Evolutionary conservation across 2,797 vertebrate species (phyloP).

Genomic region (Sebastes elongatus): DNA sequence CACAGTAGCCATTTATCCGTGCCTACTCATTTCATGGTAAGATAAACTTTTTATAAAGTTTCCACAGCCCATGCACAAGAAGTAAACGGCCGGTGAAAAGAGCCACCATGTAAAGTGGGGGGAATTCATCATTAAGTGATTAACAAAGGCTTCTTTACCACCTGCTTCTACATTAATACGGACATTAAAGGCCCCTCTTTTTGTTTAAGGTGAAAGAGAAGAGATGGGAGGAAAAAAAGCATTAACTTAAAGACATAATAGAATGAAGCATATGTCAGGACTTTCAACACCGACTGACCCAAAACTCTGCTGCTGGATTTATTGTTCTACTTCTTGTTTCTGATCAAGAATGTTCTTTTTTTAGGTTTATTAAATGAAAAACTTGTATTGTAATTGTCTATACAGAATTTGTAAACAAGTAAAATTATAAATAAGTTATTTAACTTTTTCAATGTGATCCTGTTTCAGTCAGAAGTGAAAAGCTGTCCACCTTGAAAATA

Average conservation of each 20-base stretch:
- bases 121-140: constrained; percentile 87
- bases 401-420: constrained; percentile 29
- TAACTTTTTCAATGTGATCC: background rate
- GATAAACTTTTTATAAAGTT: constrained; percentile 87
- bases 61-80: constrained; percentile 76
- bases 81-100: constrained; percentile 81
- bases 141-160: constrained; percentile 86
- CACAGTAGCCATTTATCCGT: constrained; percentile 82
- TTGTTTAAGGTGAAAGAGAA: constrained; percentile 67
- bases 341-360: background rate
- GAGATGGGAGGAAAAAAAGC: constrained; percentile 54
- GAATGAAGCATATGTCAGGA: constrained; percentile 38
- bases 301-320: background rate
- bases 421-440: background rate
- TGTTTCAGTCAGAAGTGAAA: background rate
- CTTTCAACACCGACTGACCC: constrained; percentile 9
- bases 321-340: background rate
- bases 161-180: constrained; percentile 85
- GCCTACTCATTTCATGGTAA: constrained; percentile 87
- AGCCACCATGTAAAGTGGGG: constrained; percentile 84
- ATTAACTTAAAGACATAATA: constrained; percentile 49
- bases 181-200: constrained; percentile 76
- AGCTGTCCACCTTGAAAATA: background rate
- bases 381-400: background rate
- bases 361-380: background rate